Conservation (phyloP, 2,113 vertebrate genomes). For the Ammospiza caudacuta region DNA sequence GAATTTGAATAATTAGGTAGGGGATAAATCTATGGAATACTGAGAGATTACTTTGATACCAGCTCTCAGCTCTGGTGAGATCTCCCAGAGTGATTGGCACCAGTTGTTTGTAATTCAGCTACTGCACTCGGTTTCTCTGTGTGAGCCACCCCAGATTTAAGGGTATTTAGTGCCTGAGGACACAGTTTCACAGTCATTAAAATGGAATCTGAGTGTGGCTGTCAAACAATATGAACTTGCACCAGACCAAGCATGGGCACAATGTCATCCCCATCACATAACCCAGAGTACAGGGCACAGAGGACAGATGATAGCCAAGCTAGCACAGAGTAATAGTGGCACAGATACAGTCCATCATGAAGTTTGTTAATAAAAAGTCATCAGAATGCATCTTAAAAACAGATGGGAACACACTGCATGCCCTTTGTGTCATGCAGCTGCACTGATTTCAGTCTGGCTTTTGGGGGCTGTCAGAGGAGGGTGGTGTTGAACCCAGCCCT, state of each 20-base stretch:
- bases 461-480: background rate
- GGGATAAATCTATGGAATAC: background rate
- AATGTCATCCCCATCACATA: background rate
- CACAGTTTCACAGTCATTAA: background rate
- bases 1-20: slow-evolving; percentile 32
- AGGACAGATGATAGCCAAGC: background rate
- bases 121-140: background rate
- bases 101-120: background rate
- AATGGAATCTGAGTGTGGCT: background rate
- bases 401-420: background rate
- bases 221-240: background rate
- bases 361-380: background rate
- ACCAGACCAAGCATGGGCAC: background rate
- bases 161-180: background rate
- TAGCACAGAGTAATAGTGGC: background rate
- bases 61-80: background rate
- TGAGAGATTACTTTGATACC: background rate
- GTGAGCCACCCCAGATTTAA: background rate
- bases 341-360: background rate
- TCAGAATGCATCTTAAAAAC: background rate
- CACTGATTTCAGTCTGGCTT: background rate
- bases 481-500: background rate
- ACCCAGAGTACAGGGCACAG: background rate
- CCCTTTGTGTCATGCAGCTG: background rate
- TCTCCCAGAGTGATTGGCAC: background rate